phyloP scores from a whole-genome alignment of 2,888 invertebrate genomes.

The Zelleria hepariella region DNA sequence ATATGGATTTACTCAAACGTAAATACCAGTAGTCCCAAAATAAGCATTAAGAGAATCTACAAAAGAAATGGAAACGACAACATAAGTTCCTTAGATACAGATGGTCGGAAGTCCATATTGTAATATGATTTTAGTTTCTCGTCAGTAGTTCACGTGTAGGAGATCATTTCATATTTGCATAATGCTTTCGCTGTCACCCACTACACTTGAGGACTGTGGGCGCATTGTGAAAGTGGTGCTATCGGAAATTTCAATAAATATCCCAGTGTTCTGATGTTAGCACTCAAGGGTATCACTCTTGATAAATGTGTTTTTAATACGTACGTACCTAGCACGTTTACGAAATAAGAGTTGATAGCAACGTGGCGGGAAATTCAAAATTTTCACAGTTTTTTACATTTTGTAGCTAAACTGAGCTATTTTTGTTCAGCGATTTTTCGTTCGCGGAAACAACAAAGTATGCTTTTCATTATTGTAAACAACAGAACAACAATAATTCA shows the following conservation, averaged over 20 bases:
- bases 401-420: too few relatives aligned
- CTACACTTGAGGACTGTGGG: slow-evolving; percentile 38
- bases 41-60: too few relatives aligned
- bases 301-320: too few relatives aligned
- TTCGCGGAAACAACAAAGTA: too few relatives aligned
- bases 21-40: neutral
- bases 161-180: slow-evolving; percentile 24
- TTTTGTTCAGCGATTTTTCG: too few relatives aligned
- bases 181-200: slow-evolving; percentile 37
- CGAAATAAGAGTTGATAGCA: neutral
- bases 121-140: neutral
- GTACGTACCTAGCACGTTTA: too few relatives aligned
- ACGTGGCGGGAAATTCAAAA: neutral
- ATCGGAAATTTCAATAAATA: neutral
- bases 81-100: too few relatives aligned
- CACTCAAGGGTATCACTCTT: too few relatives aligned
- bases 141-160: neutral
- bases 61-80: too few relatives aligned
- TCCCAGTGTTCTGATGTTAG: neutral
- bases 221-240: slow-evolving; percentile 47
- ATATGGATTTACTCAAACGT: neutral
- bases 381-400: too few relatives aligned
- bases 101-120: neutral
- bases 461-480: too few relatives aligned
- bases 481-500: too few relatives aligned